A percentile compares a stretch with the other conserved stretches of the same genome.
phyloP scores from a whole-genome alignment of 2,113 vertebrate species.

The Australoheros scitulus region DNA sequence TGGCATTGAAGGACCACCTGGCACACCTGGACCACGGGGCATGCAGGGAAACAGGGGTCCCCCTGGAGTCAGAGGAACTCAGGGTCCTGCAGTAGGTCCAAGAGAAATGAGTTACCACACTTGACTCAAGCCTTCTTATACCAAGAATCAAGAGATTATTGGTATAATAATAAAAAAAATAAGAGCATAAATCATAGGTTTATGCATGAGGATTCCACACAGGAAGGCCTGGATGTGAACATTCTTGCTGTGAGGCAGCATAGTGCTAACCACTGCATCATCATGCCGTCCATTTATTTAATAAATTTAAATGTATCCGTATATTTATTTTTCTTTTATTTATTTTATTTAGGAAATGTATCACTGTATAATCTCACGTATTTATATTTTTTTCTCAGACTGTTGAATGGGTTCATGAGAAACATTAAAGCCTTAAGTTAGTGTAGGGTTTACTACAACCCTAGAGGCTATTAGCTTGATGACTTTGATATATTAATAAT shows the following conservation, averaged over 20 bases:
- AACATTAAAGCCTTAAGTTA: background rate
- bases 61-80: slow-evolving; percentile 88
- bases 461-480: background rate
- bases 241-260: background rate
- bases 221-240: background rate
- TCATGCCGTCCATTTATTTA: background rate
- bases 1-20: slow-evolving; percentile 89
- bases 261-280: background rate
- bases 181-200: too few species aligned
- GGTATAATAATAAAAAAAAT: too few species aligned
- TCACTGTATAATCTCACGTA: background rate
- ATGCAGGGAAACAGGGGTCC: slow-evolving; percentile 92
- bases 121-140: background rate
- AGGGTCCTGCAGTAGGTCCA: slow-evolving; percentile 90
- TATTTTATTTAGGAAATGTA: background rate
- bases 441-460: background rate
- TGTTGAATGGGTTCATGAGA: background rate
- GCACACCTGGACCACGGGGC: slow-evolving; percentile 88
- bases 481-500: background rate
- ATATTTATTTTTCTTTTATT: background rate
- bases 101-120: background rate
- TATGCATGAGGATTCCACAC: too few species aligned
- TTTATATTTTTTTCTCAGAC: background rate
- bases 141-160: background rate
- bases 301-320: background rate